A percentile compares a stretch with the other conserved stretches of the same genome.
Conservation (phyloP, 2,888 invertebrate species). For the Xiphydria camelus region DNA sequence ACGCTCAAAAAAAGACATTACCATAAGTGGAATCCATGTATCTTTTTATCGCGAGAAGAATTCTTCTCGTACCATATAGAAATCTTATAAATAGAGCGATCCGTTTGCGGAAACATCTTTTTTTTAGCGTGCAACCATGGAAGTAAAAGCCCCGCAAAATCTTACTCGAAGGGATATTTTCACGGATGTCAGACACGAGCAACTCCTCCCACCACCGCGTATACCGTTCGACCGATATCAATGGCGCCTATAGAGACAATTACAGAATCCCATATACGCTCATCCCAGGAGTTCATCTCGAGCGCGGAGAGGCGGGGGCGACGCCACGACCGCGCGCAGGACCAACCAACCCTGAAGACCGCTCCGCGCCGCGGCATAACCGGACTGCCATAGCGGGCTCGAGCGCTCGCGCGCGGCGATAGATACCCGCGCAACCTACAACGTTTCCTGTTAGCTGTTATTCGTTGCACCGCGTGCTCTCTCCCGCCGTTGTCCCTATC, state of each 20-base stretch:
- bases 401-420: neutral
- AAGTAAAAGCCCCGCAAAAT: too few relatives aligned
- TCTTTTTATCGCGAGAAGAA: too few relatives aligned
- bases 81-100: too few relatives aligned
- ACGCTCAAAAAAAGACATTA: too few relatives aligned
- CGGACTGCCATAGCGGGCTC: slow-evolving; percentile 34
- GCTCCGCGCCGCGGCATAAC: slow-evolving; percentile 29
- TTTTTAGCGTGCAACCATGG: too few relatives aligned
- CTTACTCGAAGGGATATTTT: too few relatives aligned
- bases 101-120: too few relatives aligned
- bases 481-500: slow-evolving; percentile 40
- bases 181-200: too few relatives aligned
- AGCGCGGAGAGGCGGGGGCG: slow-evolving; percentile 17
- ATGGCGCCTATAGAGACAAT: slow-evolving; percentile 49
- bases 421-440: slow-evolving; percentile 30
- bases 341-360: slow-evolving; percentile 5
- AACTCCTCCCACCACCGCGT: too few relatives aligned
- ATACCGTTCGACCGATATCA: slow-evolving; percentile 40
- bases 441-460: slow-evolving; percentile 52
- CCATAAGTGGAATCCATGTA: too few relatives aligned
- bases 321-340: neutral
- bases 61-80: too few relatives aligned
- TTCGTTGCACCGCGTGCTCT: slow-evolving; percentile 29
- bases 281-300: slow-evolving; percentile 44
- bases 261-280: slow-evolving; percentile 52